phyloP scores from a whole-genome alignment of 1,140 invertebrate species.

The Chelonus insularis region DNA sequence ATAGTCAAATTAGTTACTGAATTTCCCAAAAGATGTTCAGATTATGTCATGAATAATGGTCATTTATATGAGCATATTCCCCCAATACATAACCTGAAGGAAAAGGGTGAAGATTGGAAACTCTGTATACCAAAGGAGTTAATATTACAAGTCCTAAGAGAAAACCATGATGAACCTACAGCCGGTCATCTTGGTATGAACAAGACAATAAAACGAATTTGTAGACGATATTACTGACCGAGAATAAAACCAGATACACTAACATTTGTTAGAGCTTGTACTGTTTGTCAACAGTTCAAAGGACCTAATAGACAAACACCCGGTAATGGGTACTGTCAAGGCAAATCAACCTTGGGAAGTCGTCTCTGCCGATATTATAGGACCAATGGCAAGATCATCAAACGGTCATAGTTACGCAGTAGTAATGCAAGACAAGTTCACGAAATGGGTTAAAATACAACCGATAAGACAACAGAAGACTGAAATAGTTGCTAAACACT shows the following conservation, averaged over 20 bases:
- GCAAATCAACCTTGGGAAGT: slow-evolving; percentile 2
- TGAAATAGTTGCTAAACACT: not conserved
- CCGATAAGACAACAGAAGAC: not conserved
- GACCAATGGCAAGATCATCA: not conserved
- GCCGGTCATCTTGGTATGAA: not conserved
- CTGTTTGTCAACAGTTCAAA: not conserved
- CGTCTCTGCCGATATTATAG: not conserved
- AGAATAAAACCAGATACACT: not conserved
- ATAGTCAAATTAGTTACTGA: not conserved
- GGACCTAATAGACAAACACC: not conserved
- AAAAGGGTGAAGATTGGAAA: not conserved
- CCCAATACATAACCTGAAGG: not conserved
- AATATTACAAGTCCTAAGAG: not conserved
- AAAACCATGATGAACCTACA: not conserved
- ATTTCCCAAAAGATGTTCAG: not conserved
- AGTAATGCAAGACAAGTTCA: slow-evolving; percentile 10
- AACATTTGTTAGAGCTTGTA: not conserved
- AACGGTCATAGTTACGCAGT: not conserved
- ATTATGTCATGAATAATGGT: not conserved
- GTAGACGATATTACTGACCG: not conserved
- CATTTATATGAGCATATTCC: not conserved
- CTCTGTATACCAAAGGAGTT: not conserved
- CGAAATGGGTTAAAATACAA: slow-evolving; percentile 7
- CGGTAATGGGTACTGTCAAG: not conserved
- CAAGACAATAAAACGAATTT: not conserved